phyloP scores from a whole-genome alignment of 2,888 invertebrate species.

The Agrotis clavis region DNA sequence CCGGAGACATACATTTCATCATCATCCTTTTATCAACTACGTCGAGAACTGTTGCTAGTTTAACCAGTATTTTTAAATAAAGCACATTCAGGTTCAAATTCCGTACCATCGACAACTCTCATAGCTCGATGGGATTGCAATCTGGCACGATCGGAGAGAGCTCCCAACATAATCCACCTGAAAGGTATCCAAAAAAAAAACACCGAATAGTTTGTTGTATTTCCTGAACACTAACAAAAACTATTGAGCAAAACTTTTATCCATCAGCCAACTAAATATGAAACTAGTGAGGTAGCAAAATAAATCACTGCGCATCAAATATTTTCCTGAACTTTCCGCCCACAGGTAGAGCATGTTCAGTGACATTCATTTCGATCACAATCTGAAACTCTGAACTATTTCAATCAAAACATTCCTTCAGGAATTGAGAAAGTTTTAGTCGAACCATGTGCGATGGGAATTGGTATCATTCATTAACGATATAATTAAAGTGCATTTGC shows the following conservation, averaged over 20 bases:
- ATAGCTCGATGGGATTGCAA: no score
- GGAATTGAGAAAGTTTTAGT: constrained; percentile 56
- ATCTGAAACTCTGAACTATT: constrained; percentile 73
- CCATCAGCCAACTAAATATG: background rate
- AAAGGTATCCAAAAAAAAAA: background rate
- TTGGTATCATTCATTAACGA: constrained; percentile 45
- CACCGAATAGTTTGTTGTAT: no score
- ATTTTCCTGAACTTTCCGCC: constrained; percentile 22
- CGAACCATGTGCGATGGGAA: constrained; percentile 25
- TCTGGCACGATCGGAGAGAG: no score
- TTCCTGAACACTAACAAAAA: background rate
- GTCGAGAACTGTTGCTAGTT: no score
- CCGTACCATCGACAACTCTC: no score
- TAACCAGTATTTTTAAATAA: no score
- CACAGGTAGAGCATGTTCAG: constrained; percentile 36
- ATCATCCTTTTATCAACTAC: no score
- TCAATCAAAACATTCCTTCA: constrained; percentile 73
- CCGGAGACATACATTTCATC: no score
- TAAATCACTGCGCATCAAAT: constrained; percentile 43
- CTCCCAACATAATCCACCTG: no score
- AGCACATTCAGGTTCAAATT: no score
- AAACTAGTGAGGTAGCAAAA: background rate
- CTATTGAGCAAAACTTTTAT: background rate
- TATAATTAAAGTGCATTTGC: constrained; percentile 52
- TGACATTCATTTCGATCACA: constrained; percentile 44